A percentile compares a stretch with the other conserved stretches of the same genome.
Evolutionary conservation across 1,140 invertebrate species (phyloP).

Genomic region (Wasmannia auropunctata): DNA sequence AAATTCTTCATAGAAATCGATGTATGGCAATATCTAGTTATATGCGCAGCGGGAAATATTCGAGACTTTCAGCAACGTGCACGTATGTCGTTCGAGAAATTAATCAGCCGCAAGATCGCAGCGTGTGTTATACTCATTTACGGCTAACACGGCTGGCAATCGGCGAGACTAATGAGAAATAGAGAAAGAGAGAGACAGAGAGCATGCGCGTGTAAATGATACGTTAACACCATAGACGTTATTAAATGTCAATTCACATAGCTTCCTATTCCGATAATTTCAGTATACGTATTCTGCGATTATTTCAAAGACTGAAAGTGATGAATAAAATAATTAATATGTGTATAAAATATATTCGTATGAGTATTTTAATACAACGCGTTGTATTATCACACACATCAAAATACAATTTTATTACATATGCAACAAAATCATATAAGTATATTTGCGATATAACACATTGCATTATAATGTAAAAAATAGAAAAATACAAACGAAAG

Average conservation of each 20-base stretch:
- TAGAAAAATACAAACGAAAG: background rate
- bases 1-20: background rate
- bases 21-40: conserved; percentile 9
- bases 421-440: background rate
- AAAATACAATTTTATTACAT: background rate
- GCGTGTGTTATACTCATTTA: conserved; percentile 33
- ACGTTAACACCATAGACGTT: conserved; percentile 51
- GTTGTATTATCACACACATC: background rate
- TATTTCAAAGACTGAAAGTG: background rate
- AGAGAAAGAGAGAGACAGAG: conserved; percentile 26
- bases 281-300: background rate
- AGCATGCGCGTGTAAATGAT: conserved; percentile 33
- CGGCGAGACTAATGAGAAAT: conserved; percentile 13
- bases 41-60: conserved; percentile 19
- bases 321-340: conserved; percentile 5
- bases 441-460: background rate
- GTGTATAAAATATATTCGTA: background rate
- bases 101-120: conserved; percentile 35
- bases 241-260: conserved; percentile 52
- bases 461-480: background rate
- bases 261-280: conserved; percentile 7
- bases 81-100: conserved; percentile 30
- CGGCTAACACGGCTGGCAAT: conserved; percentile 22
- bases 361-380: background rate
- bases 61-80: conserved; percentile 3